Evolutionary conservation across 37 sponge, comb jelly and placozoan species (phyloP).

Genomic region (Halisarca cf. caerulea): DNA sequence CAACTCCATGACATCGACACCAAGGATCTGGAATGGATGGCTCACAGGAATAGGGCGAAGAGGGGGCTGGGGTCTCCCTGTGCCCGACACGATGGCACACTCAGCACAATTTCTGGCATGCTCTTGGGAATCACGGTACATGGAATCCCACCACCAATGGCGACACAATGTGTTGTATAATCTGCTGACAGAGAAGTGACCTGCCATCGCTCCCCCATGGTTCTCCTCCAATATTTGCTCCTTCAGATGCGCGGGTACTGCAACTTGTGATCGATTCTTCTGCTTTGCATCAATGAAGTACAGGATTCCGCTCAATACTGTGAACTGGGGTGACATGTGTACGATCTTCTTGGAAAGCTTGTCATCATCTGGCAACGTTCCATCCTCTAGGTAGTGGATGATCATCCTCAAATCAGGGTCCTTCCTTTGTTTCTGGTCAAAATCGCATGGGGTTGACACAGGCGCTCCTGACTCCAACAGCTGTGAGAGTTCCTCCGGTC

Average conservation of each 20-base stretch:
- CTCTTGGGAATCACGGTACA: conserved; percentile 40
- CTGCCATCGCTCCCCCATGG: conserved; percentile 44
- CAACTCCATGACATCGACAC: conserved; percentile 57
- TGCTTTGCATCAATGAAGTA: conserved; percentile 23
- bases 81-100: conserved; percentile 47
- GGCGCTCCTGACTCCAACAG: background rate
- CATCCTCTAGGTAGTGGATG: conserved; percentile 23
- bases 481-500: background rate
- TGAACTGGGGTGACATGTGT: background rate
- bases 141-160: conserved; percentile 57
- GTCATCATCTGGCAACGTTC: conserved; percentile 13
- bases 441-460: background rate
- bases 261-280: conserved; percentile 1
- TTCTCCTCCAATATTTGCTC: conserved; percentile 23
- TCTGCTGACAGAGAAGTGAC: conserved; percentile 49
- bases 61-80: conserved; percentile 30
- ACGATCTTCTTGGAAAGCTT: conserved; percentile 4
- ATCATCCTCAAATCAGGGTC: conserved; percentile 20
- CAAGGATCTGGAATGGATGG: conserved; percentile 55
- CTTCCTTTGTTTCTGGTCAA: conserved; percentile 22
- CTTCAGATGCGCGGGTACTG: conserved; percentile 34
- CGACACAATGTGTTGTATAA: conserved; percentile 28
- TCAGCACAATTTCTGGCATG: conserved; percentile 41
- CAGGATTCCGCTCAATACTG: conserved; percentile 20
- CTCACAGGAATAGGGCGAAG: conserved; percentile 60